phyloP scores from a whole-genome alignment of 2,797 vertebrate species.

The Thamnophis elegans region DNA sequence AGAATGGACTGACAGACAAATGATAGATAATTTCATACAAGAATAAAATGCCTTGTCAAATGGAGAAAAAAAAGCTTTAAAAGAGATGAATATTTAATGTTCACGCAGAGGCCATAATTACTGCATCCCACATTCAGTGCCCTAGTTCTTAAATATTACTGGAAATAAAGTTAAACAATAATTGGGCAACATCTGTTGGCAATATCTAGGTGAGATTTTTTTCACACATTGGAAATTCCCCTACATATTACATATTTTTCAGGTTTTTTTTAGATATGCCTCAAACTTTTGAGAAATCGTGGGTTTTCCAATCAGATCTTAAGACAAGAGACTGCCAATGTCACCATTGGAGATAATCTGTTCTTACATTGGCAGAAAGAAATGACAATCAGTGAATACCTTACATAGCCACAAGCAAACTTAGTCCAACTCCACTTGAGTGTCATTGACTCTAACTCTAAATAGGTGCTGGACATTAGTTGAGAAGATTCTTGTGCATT shows the following conservation, averaged over 20 bases:
- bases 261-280: background rate
- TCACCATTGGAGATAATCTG: background rate
- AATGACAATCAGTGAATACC: background rate
- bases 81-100: slow-evolving; percentile 7
- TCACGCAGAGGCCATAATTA: background rate
- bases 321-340: background rate
- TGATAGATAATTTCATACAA: background rate
- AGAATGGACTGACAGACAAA: background rate
- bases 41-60: background rate
- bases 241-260: background rate
- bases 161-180: background rate
- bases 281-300: background rate
- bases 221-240: background rate
- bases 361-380: background rate
- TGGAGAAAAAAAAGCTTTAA: background rate
- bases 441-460: background rate
- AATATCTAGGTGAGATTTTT: background rate
- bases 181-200: background rate
- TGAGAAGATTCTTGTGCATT: background rate
- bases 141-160: background rate
- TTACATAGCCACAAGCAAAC: background rate
- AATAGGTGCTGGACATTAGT: background rate
- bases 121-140: background rate
- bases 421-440: background rate
- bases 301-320: background rate